These are phyloP conservation scores for Lochmaea capreae DNA, from an alignment of 2,888 invertebrate species.

Conservation along the genomic window DNA sequence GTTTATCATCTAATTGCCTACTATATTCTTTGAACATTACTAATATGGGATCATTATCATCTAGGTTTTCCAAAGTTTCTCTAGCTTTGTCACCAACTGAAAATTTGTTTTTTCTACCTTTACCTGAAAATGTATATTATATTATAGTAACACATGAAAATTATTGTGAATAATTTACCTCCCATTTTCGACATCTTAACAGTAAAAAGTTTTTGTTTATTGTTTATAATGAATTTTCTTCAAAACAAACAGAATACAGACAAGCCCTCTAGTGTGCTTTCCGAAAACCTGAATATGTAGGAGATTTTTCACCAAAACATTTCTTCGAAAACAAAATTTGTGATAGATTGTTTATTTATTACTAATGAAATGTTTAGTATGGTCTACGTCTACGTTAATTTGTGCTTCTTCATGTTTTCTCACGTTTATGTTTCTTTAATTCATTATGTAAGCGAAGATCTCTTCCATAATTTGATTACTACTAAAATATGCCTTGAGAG, in stretches of 20 bases:
- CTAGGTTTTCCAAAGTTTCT: constrained; percentile 64
- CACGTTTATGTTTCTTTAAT: no score
- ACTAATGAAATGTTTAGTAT: no score
- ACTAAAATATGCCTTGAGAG: not conserved
- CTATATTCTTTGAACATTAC: constrained; percentile 75
- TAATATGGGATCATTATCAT: constrained; percentile 69
- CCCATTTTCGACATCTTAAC: not conserved
- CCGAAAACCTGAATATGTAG: no score
- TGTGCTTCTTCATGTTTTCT: no score
- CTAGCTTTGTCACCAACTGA: constrained; percentile 65
- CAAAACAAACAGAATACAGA: no score
- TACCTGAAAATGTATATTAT: constrained; percentile 38
- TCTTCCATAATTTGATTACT: no score
- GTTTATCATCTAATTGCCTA: constrained; percentile 77
- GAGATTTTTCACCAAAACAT: no score
- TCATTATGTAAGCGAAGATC: no score
- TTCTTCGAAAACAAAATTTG: no score
- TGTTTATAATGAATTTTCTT: not conserved
- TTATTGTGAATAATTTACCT: not conserved
- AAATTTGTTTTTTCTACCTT: constrained; percentile 48
- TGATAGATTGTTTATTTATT: no score
- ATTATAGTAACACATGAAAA: not conserved
- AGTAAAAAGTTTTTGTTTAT: not conserved
- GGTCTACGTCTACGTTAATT: no score
- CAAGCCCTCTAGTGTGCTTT: no score